Evolutionary conservation across 2,888 invertebrate species (phyloP), one percentile per base, ranked within the genome.

Genomic region (Hedya salicella): DNA sequence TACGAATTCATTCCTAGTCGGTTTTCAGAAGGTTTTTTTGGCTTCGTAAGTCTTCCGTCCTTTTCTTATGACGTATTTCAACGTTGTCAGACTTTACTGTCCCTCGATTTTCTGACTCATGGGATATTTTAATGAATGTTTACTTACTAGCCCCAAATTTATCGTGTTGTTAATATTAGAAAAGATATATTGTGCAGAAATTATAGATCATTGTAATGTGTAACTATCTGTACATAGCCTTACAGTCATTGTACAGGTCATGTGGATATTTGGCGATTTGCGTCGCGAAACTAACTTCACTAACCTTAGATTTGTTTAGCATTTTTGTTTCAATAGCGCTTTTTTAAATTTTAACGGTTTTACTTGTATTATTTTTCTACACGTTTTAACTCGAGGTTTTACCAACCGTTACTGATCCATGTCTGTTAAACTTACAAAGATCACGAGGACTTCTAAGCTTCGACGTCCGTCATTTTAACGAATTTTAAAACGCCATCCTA

Each of bases 211-310:
- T 75, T 85, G 78, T 83, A 74, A 81, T 42, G 54, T 66, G 54
- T 66, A 64, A 59, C 21, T 66, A 82, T 85, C 87, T 87, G 86
- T 89, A 86, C 87, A 87, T 86, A 86, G 79, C 78, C 74, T 78
- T 83, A 81, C 80, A 75, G 75, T 74, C 69, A 67, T 70, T 91
- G 91, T 92, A 88, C 89, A 89, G 92, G 92, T 92, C 88, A 92
- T 92, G 92, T 92, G 92, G 92, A 92, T 92, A 91, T 92, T 92
- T 91, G 86, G 91, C 92, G 92, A 91, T 90, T 84, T 82, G 86
- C 85, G 88, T 88, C 88, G 88, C 86, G 88, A 80, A 78, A 46
- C 3, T 59, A 53, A 52, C 42, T 46, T 63, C 48, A 48, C 74
- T 83, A 78, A 78, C 68, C 70, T 57, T 67, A 57, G 25, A 56